Evolutionary conservation across 2,797 vertebrate species (phyloP).

Genomic region (Acropternis orthonyx): DNA sequence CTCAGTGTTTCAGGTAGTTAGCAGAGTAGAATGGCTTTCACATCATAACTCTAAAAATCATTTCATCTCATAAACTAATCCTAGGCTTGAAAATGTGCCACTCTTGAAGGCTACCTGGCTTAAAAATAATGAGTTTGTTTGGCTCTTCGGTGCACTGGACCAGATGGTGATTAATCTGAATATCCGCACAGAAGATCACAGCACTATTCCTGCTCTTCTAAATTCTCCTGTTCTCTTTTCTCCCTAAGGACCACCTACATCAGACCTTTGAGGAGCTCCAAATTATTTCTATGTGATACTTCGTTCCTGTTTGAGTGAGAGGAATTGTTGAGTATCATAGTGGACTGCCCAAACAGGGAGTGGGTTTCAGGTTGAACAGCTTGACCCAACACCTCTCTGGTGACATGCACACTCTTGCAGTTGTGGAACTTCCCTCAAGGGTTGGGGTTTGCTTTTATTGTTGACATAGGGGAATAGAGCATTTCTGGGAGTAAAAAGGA

Average conservation of each 20-base stretch:
- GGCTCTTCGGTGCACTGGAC: not conserved
- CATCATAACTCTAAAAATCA: not conserved
- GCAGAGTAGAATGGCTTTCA: constrained; percentile 24
- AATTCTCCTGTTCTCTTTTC: not conserved
- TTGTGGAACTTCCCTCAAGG: not conserved
- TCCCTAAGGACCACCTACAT: accelerated
- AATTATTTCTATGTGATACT: not conserved
- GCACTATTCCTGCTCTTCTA: not conserved
- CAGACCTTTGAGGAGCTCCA: not conserved
- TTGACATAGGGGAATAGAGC: accelerated
- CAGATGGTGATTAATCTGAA: not conserved
- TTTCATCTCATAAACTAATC: constrained; percentile 33
- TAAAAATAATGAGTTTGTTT: constrained; percentile 1
- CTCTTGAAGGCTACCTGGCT: not conserved
- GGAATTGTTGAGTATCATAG: not conserved
- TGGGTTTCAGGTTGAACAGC: not conserved
- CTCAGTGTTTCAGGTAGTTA: constrained; percentile 7
- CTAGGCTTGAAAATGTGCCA: not conserved
- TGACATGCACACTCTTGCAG: not conserved
- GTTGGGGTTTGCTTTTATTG: not conserved
- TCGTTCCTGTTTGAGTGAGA: not conserved
- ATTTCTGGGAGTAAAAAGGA: not conserved
- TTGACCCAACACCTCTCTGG: not conserved
- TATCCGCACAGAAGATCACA: not conserved
- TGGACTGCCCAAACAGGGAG: not conserved